phyloP scores from a whole-genome alignment of 2,797 vertebrate species.

The Xiphophorus birchmanni region DNA sequence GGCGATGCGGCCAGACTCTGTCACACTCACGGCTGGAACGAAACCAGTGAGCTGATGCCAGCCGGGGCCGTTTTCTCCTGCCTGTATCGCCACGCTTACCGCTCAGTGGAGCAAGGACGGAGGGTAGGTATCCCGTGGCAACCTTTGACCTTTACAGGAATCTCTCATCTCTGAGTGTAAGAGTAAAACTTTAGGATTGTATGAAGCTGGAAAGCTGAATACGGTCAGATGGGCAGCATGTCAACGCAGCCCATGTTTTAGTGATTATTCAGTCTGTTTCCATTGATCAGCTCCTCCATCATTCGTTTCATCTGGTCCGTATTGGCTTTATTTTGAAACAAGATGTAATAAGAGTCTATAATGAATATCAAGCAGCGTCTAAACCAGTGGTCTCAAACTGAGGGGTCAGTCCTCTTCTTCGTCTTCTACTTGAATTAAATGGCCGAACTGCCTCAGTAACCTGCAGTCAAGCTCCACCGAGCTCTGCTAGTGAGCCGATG shows the following conservation, averaged over 20 bases:
- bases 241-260: not conserved
- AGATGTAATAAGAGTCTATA: not conserved
- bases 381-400: too few relatives aligned
- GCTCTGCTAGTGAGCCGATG: too few relatives aligned
- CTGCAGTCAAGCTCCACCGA: too few relatives aligned
- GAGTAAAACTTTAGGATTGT: not conserved
- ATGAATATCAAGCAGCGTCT: not conserved
- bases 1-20: slow-evolving; percentile 94
- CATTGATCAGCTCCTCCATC: not conserved
- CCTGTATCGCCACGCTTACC: slow-evolving; percentile 94
- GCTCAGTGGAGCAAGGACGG: slow-evolving; percentile 94
- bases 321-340: not conserved
- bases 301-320: not conserved
- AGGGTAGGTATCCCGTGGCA: slow-evolving; percentile 80
- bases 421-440: too few relatives aligned
- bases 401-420: too few relatives aligned
- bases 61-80: slow-evolving; percentile 95
- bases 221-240: not conserved
- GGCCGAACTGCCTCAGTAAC: too few relatives aligned
- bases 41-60: slow-evolving; percentile 94
- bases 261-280: not conserved
- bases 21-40: slow-evolving; percentile 95
- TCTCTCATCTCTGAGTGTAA: not conserved
- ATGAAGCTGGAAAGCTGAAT: not conserved
- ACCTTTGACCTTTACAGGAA: not conserved